phyloP scores from a whole-genome alignment of 2,797 vertebrate genomes.

The Phataginus tetradactyla region DNA sequence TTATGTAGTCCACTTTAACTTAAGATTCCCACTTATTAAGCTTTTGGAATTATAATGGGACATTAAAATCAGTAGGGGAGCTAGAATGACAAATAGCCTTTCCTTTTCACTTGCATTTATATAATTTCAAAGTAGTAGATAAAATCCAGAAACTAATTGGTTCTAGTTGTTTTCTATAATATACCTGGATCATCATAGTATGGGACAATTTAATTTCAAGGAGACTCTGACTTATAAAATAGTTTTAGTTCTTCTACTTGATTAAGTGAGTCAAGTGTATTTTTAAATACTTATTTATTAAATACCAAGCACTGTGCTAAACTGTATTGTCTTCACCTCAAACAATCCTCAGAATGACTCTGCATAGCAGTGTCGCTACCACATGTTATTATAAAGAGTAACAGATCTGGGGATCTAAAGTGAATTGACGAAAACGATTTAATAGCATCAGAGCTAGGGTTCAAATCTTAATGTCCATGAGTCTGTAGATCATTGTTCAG shows the following conservation, averaged over 20 bases:
- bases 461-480: neutral
- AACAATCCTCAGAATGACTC: neutral
- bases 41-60: neutral
- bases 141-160: neutral
- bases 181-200: neutral
- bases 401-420: neutral
- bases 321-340: neutral
- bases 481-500: neutral
- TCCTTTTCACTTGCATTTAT: neutral
- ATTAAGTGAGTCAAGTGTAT: neutral
- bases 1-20: neutral
- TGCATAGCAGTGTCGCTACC: neutral
- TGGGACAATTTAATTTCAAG: constrained; percentile 46
- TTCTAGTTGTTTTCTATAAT: neutral
- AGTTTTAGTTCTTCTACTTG: neutral
- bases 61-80: neutral
- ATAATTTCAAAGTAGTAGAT: constrained; percentile 28
- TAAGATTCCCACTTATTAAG: constrained; percentile 31
- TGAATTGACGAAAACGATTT: neutral
- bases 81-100: neutral
- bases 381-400: neutral
- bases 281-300: constrained; percentile 9
- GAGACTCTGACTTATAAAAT: neutral
- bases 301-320: neutral
- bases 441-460: neutral